These are phyloP conservation scores for Pristionchus japonicus DNA, from an alignment of 2,888 invertebrate genomes.

Conservation along the genomic window DNA sequence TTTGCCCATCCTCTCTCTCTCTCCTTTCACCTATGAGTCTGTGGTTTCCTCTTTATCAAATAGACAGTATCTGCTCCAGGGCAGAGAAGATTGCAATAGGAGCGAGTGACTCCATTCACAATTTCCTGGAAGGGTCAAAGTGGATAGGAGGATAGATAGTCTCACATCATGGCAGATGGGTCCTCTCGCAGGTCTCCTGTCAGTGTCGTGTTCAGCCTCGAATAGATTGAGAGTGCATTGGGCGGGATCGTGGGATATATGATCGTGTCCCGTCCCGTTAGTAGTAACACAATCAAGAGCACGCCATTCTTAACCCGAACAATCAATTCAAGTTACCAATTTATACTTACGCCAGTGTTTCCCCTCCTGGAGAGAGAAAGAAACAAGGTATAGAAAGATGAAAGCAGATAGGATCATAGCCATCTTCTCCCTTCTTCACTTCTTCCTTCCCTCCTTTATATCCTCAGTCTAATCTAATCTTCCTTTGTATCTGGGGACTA, in stretches of 20 bases:
- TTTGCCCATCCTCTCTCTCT: too few species aligned
- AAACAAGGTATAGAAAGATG: not conserved
- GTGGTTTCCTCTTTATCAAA: conserved; percentile 45
- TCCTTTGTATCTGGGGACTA: conserved; percentile 18
- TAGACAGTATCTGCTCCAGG: conserved; percentile 72
- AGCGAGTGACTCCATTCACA: conserved; percentile 68
- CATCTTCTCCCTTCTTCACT: not conserved
- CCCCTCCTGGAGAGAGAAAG: conserved; percentile 7
- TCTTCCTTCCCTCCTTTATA: conserved; percentile 19
- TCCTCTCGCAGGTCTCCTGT: conserved; percentile 2
- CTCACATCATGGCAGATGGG: conserved; percentile 20
- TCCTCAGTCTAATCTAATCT: conserved; percentile 28
- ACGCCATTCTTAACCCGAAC: conserved; percentile 17
- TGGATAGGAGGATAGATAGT: not conserved
- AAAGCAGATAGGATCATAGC: not conserved
- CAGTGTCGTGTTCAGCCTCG: conserved; percentile 31
- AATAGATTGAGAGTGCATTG: not conserved
- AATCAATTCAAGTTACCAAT: not conserved
- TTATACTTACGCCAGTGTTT: conserved; percentile 41
- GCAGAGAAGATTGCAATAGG: conserved; percentile 69
- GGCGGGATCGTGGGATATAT: conserved; percentile 38
- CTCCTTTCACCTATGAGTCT: conserved; percentile 22
- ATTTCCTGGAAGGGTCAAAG: conserved; percentile 58
- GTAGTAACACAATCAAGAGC: conserved; percentile 19
- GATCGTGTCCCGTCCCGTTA: conserved; percentile 40